A percentile compares a stretch with the other conserved stretches of the same genome.
Conservation (phyloP, 2,888 invertebrate genomes). For the Philaethria dido region DNA sequence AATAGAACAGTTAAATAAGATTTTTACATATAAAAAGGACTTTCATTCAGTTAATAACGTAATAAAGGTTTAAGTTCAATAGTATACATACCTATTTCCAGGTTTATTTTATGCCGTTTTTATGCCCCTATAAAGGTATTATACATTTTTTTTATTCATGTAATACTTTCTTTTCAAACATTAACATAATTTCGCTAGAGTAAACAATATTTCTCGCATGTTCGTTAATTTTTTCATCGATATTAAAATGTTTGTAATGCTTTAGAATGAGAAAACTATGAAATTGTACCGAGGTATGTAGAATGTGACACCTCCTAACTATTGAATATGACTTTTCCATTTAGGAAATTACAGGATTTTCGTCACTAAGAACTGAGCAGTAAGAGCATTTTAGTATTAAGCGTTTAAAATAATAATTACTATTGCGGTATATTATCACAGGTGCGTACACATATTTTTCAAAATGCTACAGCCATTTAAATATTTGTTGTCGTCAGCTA, state of each 20-base stretch:
- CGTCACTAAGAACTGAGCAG: background rate
- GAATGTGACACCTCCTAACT: conserved; percentile 52
- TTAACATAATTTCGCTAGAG: conserved; percentile 5
- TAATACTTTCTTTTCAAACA: background rate
- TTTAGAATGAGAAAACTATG: conserved; percentile 31
- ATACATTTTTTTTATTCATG: background rate
- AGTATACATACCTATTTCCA: too few species aligned
- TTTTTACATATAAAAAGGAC: too few species aligned
- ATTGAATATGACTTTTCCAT: background rate
- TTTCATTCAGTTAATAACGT: too few species aligned
- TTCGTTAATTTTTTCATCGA: background rate
- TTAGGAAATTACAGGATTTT: background rate
- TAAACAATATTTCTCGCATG: conserved; percentile 25
- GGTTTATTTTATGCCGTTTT: too few species aligned
- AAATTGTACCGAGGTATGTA: conserved; percentile 45
- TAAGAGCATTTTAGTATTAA: conserved; percentile 10
- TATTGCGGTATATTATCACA: conserved; percentile 50
- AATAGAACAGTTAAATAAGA: too few species aligned
- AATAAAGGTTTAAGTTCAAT: too few species aligned
- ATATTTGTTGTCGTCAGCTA: conserved; percentile 60
- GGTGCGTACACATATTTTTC: conserved; percentile 51
- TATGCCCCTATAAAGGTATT: too few species aligned
- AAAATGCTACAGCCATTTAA: conserved; percentile 52
- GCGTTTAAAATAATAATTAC: background rate
- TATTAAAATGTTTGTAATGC: conserved; percentile 19